Base-by-base conservation (phyloP, 2,797 vertebrate species). In the Euthynnus affinis region DNA sequence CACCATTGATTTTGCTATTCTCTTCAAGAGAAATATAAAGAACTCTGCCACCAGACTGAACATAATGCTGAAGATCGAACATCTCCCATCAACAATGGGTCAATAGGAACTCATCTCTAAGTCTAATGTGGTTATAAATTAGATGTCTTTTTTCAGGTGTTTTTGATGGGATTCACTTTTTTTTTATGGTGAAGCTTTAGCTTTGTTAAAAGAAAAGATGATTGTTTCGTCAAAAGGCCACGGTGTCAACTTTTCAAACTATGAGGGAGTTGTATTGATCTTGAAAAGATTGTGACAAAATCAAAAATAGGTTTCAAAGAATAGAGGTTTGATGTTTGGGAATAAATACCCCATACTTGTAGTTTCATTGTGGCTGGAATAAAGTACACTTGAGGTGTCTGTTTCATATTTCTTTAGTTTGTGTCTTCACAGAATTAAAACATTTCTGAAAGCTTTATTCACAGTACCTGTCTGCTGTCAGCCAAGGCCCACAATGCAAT, bases 1-100 rank as follows among this genome's bases (percentile, higher is more conserved):
- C 78, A 42, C 78, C 78, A 98, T 98, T 85, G 97, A 98, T 97
- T 96, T 93, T 92, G 86, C 87, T 90, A 87, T 78, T 89, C 87
- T 89, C 59, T 53, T 93, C 89, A 75, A 94, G 92, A 96, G 91
- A 94, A 96, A 95, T 92, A 96, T 95, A 95, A 92, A 92, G 91
- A 90, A 84, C 90, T 93, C 93, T 89, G 94, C 92, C 92, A 93
- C 86, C 90, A 95, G 95, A 90, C 91, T 32, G 81, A 93, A 92
- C 91, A 94, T 94, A 93, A 91, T 92, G 87, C 90, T 80, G 78
- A 63, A 80, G 85, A 97, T 97, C 95, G 95, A 97, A 96, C 95
- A 91, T 91, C 93, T 93, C 93, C 90, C 83, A 81, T 91, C 91
- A 91, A 91, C 93, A 93, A 93, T 89, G 84, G 88, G 90, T 95